These are phyloP conservation scores for Drosophila arawakana DNA, from an alignment of 1,140 invertebrate species.

Conservation along the genomic window DNA sequence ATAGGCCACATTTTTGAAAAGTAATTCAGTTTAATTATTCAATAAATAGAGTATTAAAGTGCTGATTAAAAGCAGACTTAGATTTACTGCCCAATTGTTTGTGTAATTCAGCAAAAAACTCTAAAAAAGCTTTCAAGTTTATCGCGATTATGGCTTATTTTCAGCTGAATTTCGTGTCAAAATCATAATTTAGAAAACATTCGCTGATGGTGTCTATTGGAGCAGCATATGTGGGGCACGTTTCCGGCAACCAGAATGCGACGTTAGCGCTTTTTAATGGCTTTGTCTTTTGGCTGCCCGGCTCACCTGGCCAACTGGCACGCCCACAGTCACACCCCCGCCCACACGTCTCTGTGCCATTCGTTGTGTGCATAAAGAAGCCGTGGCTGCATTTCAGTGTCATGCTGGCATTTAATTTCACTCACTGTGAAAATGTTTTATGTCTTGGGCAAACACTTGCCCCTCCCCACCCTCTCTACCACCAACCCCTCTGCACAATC, in stretches of 20 bases:
- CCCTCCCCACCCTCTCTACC: neutral
- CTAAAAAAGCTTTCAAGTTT: neutral
- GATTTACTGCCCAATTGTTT: too few species aligned
- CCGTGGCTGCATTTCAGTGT: conserved; percentile 74
- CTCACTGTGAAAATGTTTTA: conserved; percentile 80
- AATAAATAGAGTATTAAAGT: too few species aligned
- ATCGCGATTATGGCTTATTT: neutral
- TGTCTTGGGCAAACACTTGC: conserved; percentile 79
- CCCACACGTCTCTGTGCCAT: neutral
- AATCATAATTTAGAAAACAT: conserved; percentile 44
- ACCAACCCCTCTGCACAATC: neutral
- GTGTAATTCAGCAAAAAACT: neutral
- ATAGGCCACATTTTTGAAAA: neutral
- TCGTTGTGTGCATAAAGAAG: conserved; percentile 19
- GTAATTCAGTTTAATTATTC: too few species aligned
- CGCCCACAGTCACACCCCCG: too few species aligned
- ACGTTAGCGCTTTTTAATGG: conserved; percentile 79
- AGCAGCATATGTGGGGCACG: conserved; percentile 22
- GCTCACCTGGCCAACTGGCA: neutral
- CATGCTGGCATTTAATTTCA: conserved; percentile 82
- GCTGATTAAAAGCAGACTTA: too few species aligned
- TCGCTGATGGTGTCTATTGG: conserved; percentile 9
- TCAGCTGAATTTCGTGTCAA: conserved; percentile 12
- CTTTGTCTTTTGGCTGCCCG: conserved; percentile 65
- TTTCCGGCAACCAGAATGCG: conserved; percentile 59